Percentiles rank a stretch among this genome's conserved stretches.
phyloP scores from a whole-genome alignment of 92 coral and sea anemone species.

The Porites evermanni region DNA sequence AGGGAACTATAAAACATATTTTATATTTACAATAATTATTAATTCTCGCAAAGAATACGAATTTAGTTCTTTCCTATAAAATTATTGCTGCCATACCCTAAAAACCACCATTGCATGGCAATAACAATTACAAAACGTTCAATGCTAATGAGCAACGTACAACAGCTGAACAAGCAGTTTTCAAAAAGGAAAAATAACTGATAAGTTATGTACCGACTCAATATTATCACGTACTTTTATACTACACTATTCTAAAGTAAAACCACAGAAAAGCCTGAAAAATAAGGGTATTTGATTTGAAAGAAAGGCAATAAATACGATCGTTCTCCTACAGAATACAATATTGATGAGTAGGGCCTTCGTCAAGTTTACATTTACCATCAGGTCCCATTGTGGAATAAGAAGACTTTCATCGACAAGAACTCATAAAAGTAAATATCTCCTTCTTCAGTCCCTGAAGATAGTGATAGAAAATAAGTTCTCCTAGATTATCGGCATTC shows the following conservation, averaged over 20 bases:
- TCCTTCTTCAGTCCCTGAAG: constrained; percentile 12
- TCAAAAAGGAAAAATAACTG: not conserved
- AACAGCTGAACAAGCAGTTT: constrained; percentile 35
- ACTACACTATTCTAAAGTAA: not conserved
- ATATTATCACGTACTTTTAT: not conserved
- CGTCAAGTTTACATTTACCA: not conserved
- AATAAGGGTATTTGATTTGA: not conserved
- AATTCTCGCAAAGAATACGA: no score
- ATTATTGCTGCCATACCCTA: not conserved
- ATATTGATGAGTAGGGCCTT: not conserved
- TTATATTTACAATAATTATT: constrained; percentile 30
- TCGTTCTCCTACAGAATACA: constrained; percentile 1
- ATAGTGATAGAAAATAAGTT: not conserved
- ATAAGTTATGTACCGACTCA: not conserved
- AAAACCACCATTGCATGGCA: not conserved
- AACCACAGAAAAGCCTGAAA: not conserved
- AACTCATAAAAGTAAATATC: constrained; percentile 7
- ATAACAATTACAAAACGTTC: no score
- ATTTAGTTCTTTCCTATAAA: not conserved
- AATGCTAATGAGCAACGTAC: not conserved
- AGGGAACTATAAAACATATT: not conserved
- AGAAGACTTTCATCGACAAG: constrained; percentile 3
- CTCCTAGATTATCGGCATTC: not conserved
- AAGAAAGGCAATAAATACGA: not conserved
- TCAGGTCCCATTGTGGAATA: not conserved